Evolutionary conservation across 2,113 vertebrate species (phyloP), one percentile per base, ranked within the genome.

Genomic region (Plecotus auritus): DNA sequence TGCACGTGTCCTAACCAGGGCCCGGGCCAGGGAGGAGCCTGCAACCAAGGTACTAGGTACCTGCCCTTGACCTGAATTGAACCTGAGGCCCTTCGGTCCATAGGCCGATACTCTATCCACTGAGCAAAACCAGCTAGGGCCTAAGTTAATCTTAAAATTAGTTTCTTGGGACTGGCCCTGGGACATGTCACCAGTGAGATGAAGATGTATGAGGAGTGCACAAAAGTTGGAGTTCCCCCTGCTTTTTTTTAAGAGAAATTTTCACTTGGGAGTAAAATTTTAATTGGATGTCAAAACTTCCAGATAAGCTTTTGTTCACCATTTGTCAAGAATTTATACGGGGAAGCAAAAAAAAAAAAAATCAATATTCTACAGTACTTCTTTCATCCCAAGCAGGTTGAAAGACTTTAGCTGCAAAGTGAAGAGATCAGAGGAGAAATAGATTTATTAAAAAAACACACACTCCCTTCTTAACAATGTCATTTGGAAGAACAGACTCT

Each of bases 371-470:
- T 93, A n/a, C 90, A 80, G 72, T 78, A 30, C n/a, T 67, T 85
- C 95, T 97, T 97, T 97, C 73, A 97, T 97, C 95, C 83, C 30
- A 95, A 96, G 97, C 76, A 86, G 51, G 95, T 91, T 97, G 97
- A 97, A 97, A 97, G 95, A 96, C 90, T 89, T 93, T 35, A 80
- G 69, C 96, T 83, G 77, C 85, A 96, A 92, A 97, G 88, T 74
- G 88, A 95, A 82, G 64, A 95, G 97, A 97, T 97, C 95, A 96
- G 95, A 97, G 92, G 95, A 96, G 90, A 92, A 96, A 77, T 49
- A 70, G 87, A 90, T 94, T 92, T 95, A 64, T 95, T 74, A 64
- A 64, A 45, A 64, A 83, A 70, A 54, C 49, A 69, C 30, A 84
- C 23, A 59, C 67, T 2, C 88, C 42, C 45, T 22, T 85, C 90